A percentile compares a stretch with the other conserved stretches of the same genome.
These are phyloP conservation scores for Mantis religiosa DNA, from an alignment of 2,888 invertebrate species.

Conservation along the genomic window DNA sequence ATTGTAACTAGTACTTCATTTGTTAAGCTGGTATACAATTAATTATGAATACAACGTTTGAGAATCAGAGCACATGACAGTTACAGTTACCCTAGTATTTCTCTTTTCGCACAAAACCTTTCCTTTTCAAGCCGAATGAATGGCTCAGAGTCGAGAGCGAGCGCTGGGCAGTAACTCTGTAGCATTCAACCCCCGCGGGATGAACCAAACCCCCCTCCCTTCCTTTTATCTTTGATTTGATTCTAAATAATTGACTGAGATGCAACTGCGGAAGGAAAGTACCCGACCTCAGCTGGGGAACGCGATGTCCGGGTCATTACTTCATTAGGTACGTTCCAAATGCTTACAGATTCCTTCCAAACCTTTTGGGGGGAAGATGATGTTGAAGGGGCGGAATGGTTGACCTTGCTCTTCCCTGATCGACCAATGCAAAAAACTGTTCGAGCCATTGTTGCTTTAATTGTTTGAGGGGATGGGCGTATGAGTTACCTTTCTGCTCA, in stretches of 20 bases:
- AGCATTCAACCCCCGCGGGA: not conserved
- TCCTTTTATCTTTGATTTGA: conserved; percentile 30
- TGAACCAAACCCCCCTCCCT: not conserved
- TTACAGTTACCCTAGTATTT: not conserved
- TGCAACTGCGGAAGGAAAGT: not conserved
- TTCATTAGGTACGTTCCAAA: conserved; percentile 3
- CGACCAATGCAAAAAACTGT: not conserved
- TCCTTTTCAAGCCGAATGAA: not conserved
- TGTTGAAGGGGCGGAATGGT: not conserved
- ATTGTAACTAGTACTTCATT: too few relatives aligned
- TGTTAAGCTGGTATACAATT: too few relatives aligned
- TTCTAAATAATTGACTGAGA: conserved; percentile 29
- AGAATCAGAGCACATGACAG: not conserved
- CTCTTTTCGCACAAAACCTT: not conserved
- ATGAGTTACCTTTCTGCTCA: too few relatives aligned
- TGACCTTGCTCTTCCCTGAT: not conserved
- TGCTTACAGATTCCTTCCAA: not conserved
- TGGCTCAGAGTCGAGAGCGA: not conserved
- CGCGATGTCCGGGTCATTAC: not conserved
- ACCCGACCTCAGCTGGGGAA: not conserved
- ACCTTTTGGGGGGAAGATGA: not conserved
- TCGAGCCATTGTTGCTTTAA: not conserved
- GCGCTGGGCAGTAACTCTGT: not conserved
- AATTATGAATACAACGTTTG: too few relatives aligned
- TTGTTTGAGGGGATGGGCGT: too few relatives aligned